A percentile compares a stretch with the other conserved stretches of the same genome.
These are phyloP conservation scores for Neodontobutis hainanensis DNA, from an alignment of 2,113 vertebrate genomes.

Conservation along the genomic window DNA sequence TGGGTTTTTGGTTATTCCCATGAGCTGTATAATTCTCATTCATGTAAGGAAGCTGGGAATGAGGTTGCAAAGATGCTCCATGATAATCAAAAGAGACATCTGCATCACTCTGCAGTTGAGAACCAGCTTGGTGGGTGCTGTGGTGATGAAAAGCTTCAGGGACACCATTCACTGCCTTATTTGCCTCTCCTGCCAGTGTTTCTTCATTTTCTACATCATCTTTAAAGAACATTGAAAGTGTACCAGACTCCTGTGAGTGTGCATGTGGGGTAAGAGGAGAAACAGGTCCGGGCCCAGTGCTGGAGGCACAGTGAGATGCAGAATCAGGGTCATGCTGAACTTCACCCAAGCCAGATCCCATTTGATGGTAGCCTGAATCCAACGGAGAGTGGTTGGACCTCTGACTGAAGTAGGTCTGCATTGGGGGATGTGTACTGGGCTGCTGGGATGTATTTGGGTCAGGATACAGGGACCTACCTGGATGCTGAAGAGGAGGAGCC, in stretches of 20 bases:
- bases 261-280: conserved; percentile 24
- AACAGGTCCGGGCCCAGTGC: conserved; percentile 35
- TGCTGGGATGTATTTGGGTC: conserved; percentile 57
- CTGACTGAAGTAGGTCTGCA: conserved; percentile 80
- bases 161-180: conserved; percentile 62
- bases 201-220: conserved; percentile 96
- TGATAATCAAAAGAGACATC: conserved; percentile 57
- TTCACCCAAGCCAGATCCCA: conserved; percentile 53
- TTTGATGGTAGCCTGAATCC: conserved; percentile 84
- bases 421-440: conserved; percentile 72
- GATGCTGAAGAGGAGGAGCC: conserved; percentile 49
- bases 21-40: conserved; percentile 41
- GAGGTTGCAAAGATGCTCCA: conserved; percentile 42
- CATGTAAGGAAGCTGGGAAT: conserved; percentile 61
- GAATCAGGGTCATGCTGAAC: conserved; percentile 41
- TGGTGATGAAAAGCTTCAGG: conserved; percentile 48
- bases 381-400: conserved; percentile 72
- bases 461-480: conserved; percentile 47
- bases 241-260: conserved; percentile 75
- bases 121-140: conserved; percentile 30
- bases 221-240: conserved; percentile 90
- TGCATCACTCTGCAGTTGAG: conserved; percentile 24
- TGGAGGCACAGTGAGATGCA: conserved; percentile 37
- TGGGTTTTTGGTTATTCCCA: conserved; percentile 19
- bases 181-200: conserved; percentile 84